A percentile compares a stretch with the other conserved stretches of the same genome.
phyloP scores from a whole-genome alignment of 2,113 vertebrate species.

The Maccullochella peelii region DNA sequence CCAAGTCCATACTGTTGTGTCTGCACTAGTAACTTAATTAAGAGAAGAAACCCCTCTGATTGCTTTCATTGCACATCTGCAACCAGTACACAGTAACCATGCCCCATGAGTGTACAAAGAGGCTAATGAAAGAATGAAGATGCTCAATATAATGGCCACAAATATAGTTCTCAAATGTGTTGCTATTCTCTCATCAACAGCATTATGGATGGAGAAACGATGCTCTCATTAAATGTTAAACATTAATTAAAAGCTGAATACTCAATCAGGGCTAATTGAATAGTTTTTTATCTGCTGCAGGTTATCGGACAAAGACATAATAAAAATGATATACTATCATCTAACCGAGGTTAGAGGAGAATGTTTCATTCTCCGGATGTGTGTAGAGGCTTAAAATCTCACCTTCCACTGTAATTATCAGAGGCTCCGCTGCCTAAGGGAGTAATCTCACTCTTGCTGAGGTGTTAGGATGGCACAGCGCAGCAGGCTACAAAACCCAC shows the following conservation, averaged over 20 bases:
- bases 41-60: neutral
- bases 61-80: neutral
- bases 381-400: constrained; percentile 54
- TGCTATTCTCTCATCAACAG: neutral
- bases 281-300: neutral
- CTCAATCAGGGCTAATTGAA: neutral
- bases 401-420: constrained; percentile 66
- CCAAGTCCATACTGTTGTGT: neutral
- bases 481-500: constrained; percentile 41
- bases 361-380: constrained; percentile 26
- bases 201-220: neutral
- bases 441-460: constrained; percentile 68
- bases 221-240: constrained; percentile 12
- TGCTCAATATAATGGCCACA: neutral
- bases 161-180: neutral
- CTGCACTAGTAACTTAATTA: neutral
- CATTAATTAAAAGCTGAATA: constrained; percentile 27
- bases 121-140: neutral
- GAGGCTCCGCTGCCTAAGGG: constrained; percentile 52
- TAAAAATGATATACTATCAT: constrained; percentile 4
- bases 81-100: neutral
- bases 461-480: constrained; percentile 54
- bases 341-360: constrained; percentile 23
- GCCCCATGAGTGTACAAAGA: neutral
- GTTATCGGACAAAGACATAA: neutral